Evolutionary conservation across 2,888 invertebrate species (phyloP).

Genomic region (Heteromurus nitidus): DNA sequence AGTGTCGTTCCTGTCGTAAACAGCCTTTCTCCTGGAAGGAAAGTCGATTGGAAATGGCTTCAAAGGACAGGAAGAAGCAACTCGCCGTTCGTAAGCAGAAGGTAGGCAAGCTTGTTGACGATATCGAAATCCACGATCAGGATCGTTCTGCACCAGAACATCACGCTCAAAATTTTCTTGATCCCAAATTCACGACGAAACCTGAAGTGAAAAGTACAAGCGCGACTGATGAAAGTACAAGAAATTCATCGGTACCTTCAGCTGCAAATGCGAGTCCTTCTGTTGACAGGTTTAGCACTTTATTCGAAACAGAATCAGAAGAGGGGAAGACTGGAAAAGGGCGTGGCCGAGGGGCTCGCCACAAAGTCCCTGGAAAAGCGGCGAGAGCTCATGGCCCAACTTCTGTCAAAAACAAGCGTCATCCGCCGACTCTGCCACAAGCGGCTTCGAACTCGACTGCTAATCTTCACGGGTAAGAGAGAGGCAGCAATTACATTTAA

Average conservation of each 20-base stretch:
- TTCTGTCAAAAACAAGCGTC: too few relatives aligned
- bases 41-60: too few relatives aligned
- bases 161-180: constrained; percentile 6
- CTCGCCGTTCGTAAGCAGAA: constrained; percentile 10
- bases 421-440: too few relatives aligned
- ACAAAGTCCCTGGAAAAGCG: too few relatives aligned
- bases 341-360: neutral
- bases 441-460: too few relatives aligned
- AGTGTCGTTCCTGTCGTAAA: too few relatives aligned
- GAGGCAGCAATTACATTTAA: too few relatives aligned
- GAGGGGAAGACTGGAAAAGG: neutral
- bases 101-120: neutral
- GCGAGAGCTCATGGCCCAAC: too few relatives aligned
- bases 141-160: too few relatives aligned
- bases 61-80: neutral
- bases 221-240: neutral
- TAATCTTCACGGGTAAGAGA: too few relatives aligned
- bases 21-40: too few relatives aligned
- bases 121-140: constrained; percentile 14
- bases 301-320: neutral
- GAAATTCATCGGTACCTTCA: neutral
- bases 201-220: neutral
- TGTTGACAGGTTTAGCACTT: neutral
- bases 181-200: neutral
- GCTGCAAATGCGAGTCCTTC: neutral